Evolutionary conservation across 1,140 invertebrate genomes (phyloP), one percentile per base, ranked within the genome.

Genomic region (Ruditapes philippinarum): DNA sequence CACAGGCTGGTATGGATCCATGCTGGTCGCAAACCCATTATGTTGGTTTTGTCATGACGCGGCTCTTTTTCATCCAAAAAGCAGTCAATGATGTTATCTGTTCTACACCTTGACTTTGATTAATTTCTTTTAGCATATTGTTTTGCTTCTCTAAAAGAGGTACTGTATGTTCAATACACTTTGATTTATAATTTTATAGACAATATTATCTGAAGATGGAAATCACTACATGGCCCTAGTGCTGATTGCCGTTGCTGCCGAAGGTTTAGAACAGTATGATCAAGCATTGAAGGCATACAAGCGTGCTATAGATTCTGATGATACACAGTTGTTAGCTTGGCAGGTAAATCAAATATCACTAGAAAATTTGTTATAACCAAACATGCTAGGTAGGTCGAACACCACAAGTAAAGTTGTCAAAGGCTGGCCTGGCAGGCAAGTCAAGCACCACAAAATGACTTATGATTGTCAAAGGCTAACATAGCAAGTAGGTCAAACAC

Each of bases 191-290:
- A 7, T 5, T 45, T 5, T 45, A 14, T 45, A 95, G 96, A 96
- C 96, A 84, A 96, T 98, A 62, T 95, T 98, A 19, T 97, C 97
- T 92, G 96, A 96, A 84, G 98, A 98, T 92, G 97, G 97, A 91
- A 97, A 97, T 82, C 98, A 98, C 96, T 98, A 98, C 93, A 97
- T 97, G 95, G 98, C 97, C 0, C 96, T 98, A 89, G 96, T 98
- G 36, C 97, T 98, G 94, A 95, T 98, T 74, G 98, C 97, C 54
- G 97, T 97, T 87, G 97, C 98, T 7, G 96, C 98, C 88, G 97
- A 98, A 95, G 97, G 98, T 95, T 88, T 97, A 7, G 96, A 97
- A 17, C 95, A 97, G 84, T 96, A 96, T 83, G 96, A 97, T 42
- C 97, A 98, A 95, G 96, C 97, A 22, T 95, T 96, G 22, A 94